phyloP scores from a whole-genome alignment of 2,797 vertebrate genomes.

The Pelobates cultripes region DNA sequence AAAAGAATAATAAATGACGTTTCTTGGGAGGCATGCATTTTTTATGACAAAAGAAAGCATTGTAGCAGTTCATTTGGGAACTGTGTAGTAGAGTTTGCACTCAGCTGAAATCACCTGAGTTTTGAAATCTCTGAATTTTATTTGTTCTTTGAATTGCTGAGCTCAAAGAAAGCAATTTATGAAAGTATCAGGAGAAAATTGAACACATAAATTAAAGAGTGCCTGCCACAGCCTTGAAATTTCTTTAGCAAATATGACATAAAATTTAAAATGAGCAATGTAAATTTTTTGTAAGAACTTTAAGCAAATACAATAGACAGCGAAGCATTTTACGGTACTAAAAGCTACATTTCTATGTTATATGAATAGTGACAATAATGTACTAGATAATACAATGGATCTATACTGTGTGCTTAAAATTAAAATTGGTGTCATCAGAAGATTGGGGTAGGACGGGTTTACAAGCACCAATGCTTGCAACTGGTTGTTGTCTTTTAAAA shows the following conservation, averaged over 20 bases:
- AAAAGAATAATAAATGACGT: conserved; percentile 48
- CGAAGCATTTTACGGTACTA: background rate
- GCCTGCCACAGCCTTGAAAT: background rate
- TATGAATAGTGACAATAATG: too few species aligned
- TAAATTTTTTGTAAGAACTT: background rate
- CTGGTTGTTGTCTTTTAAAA: too few species aligned
- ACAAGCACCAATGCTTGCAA: too few species aligned
- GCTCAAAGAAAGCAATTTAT: background rate
- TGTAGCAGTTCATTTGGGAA: conserved; percentile 10
- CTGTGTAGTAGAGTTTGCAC: conserved; percentile 19
- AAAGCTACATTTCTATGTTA: background rate
- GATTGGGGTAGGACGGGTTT: too few species aligned
- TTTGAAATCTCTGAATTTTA: background rate
- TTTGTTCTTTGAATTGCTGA: background rate
- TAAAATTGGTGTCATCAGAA: too few species aligned
- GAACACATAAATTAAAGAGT: background rate
- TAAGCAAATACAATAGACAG: background rate
- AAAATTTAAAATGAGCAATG: background rate
- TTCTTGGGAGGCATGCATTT: conserved; percentile 53
- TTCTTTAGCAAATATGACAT: background rate
- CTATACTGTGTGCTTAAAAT: too few species aligned
- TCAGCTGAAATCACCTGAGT: conserved; percentile 26
- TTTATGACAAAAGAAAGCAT: conserved; percentile 55
- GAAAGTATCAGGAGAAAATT: background rate
- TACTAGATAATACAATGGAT: too few species aligned